Conservation (phyloP, 2,888 invertebrate genomes). For the Caenorhabditis sinica region DNA sequence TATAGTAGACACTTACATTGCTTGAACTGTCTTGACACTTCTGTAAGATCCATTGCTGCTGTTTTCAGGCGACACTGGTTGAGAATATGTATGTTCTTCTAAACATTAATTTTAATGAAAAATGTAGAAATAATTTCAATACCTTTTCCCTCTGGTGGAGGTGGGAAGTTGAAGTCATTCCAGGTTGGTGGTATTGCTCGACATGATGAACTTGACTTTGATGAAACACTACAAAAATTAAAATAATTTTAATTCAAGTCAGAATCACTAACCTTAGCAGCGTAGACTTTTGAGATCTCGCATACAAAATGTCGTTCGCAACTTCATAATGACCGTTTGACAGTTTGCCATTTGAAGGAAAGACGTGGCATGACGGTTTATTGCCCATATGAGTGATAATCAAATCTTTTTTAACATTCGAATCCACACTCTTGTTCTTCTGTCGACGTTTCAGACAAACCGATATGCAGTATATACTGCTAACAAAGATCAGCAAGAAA, state of each 20-base stretch:
- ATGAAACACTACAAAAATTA: constrained; percentile 59
- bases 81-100: constrained; percentile 62
- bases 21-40: constrained; percentile 46
- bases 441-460: constrained; percentile 53
- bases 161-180: constrained; percentile 80
- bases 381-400: constrained; percentile 72
- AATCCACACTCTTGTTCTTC: constrained; percentile 59
- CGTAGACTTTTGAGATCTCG: constrained; percentile 65
- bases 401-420: constrained; percentile 65
- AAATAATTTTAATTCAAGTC: neutral
- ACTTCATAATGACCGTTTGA: constrained; percentile 57
- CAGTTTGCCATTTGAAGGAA: constrained; percentile 56
- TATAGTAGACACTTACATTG: constrained; percentile 14
- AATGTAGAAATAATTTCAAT: neutral
- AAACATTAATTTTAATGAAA: neutral
- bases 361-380: constrained; percentile 69
- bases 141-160: constrained; percentile 72
- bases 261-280: constrained; percentile 25
- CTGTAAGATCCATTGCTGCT: constrained; percentile 56
- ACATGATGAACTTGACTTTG: constrained; percentile 67
- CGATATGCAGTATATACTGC: constrained; percentile 50
- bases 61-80: constrained; percentile 59
- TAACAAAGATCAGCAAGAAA: constrained; percentile 50
- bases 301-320: constrained; percentile 58
- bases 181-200: constrained; percentile 70